Evolutionary conservation across 1,140 invertebrate genomes (phyloP).

Genomic region (Drosophila bipectinata): DNA sequence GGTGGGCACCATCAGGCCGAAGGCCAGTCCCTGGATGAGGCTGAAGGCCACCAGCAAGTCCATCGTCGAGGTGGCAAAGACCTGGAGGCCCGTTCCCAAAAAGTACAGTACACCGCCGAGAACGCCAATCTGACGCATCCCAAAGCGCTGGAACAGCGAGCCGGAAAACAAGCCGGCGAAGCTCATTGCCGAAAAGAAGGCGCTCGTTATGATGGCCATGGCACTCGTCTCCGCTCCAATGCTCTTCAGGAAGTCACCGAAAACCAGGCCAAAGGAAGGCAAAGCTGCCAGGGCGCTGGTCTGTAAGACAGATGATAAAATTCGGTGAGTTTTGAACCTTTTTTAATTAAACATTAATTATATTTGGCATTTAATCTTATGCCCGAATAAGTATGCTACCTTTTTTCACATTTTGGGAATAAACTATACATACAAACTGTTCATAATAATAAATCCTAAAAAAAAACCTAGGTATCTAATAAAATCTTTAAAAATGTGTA

Average conservation of each 20-base stretch:
- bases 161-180: conserved; percentile 86
- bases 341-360: background rate
- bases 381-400: too few species aligned
- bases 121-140: conserved; percentile 86
- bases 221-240: conserved; percentile 87
- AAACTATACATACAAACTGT: too few species aligned
- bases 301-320: conserved; percentile 62
- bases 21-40: conserved; percentile 86
- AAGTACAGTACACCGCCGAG: conserved; percentile 85
- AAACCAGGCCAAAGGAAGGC: conserved; percentile 88
- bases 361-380: too few species aligned
- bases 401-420: too few species aligned
- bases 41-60: conserved; percentile 86
- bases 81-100: conserved; percentile 85
- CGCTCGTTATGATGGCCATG: conserved; percentile 86
- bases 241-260: conserved; percentile 86
- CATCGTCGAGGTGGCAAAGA: conserved; percentile 85
- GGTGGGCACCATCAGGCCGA: conserved; percentile 86
- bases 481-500: too few species aligned
- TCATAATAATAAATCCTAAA: too few species aligned
- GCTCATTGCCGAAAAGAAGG: conserved; percentile 86
- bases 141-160: conserved; percentile 84
- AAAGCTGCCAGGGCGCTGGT: conserved; percentile 85
- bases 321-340: background rate
- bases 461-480: too few species aligned